Evolutionary conservation across 2,888 invertebrate species (phyloP), one percentile per base, ranked within the genome.

Genomic region (Rotaria macrura): DNA sequence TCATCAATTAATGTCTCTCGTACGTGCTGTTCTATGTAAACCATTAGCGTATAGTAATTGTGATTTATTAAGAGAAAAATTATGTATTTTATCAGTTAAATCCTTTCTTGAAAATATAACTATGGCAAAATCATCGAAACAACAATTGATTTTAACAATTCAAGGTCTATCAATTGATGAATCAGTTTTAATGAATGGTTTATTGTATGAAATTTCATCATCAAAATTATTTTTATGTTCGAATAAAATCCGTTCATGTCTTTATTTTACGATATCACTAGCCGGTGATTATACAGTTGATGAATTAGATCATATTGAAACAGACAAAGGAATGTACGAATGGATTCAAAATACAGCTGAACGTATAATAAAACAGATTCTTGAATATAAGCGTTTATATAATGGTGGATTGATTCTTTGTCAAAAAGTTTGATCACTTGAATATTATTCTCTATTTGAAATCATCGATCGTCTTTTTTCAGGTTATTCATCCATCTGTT

Each of bases 301-400:
- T 9, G 43, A 79, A 43, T 40, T 43, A 9, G 43, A 43, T 79
- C 43, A 40, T 43, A 79, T 79, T 43, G 74, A 79, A 38, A 79
- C 43, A 25, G 43, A 79, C 23, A 7, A 1, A 25, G 23, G 23
- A 38, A 38, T 43, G 38, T 43, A 23, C 43, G 23, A 79, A 43
- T 79, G 74, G 74, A 79, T 79, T 43, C 38, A 79, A n/a, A 79
- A 38, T 43, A 79, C 43, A 40, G 74, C 74, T 40, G 38, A 79
- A 40, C 38, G 10, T 23, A 79, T 79, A 40, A 23, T n/a, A 40
- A 79, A 79, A 40, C 38, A 79, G 25, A 79, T 79, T 43, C 34
- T 79, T 40, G 23, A 2, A 25, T 43, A 40, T n/a, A 43, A 6
- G 9, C 10, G n/a, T 43, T 43, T 79, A 43, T 43, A 79, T n/a